A percentile compares a stretch with the other conserved stretches of the same genome.
phyloP scores from a whole-genome alignment of 23 tunicate genomes.

The Trididemnum clinides region DNA sequence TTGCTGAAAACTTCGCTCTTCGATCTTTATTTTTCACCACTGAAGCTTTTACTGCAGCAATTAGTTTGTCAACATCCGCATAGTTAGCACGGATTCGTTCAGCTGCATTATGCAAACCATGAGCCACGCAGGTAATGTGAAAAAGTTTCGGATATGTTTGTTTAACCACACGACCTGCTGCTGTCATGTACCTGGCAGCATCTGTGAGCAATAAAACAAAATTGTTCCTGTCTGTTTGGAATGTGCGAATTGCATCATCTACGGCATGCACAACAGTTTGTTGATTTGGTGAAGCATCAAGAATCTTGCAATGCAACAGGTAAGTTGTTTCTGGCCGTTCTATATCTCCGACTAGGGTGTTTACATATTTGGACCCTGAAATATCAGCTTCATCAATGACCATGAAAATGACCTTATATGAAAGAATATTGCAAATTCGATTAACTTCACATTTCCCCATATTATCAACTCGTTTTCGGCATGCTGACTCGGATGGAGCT shows the following conservation, averaged over 20 bases:
- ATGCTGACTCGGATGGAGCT: constrained; percentile 45
- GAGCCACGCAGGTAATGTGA: constrained; percentile 47
- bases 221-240: constrained; percentile 34
- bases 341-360: constrained; percentile 46
- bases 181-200: constrained; percentile 50
- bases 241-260: constrained; percentile 47
- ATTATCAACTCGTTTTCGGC: constrained; percentile 33
- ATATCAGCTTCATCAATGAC: constrained; percentile 35
- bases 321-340: constrained; percentile 37
- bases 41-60: constrained; percentile 53
- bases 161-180: constrained; percentile 52
- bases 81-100: constrained; percentile 45
- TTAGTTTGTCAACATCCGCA: constrained; percentile 46
- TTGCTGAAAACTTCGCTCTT: constrained; percentile 45
- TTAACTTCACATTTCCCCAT: constrained; percentile 34
- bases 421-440: constrained; percentile 36
- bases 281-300: constrained; percentile 38
- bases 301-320: constrained; percentile 34
- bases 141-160: constrained; percentile 38
- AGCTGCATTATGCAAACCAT: constrained; percentile 44
- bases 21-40: constrained; percentile 48
- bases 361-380: constrained; percentile 38
- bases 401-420: constrained; percentile 29
- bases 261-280: constrained; percentile 34
- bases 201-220: constrained; percentile 47